Conservation (phyloP, 2,888 invertebrate genomes). For the Napeogenes inachia region DNA sequence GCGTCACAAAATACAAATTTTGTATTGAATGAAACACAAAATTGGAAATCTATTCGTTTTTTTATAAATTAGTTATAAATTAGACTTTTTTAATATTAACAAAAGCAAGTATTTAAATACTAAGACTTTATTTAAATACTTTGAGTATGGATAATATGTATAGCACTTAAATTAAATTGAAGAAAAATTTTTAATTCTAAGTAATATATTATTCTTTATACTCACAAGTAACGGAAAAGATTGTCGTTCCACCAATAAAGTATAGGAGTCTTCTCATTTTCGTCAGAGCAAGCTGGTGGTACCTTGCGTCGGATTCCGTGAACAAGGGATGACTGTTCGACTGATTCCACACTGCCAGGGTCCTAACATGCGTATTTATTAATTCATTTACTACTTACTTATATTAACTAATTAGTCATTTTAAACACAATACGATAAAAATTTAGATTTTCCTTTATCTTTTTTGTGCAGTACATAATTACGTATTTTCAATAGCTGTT, state of each 20-base stretch:
- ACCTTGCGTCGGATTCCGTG: slow-evolving; percentile 87
- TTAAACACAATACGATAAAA: too few relatives aligned
- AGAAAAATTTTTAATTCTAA: not conserved
- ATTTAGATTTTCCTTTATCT: too few relatives aligned
- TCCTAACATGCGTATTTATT: slow-evolving; percentile 58
- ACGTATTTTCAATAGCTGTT: too few relatives aligned
- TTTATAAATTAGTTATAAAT: too few relatives aligned
- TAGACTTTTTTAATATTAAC: too few relatives aligned
- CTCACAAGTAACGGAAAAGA: slow-evolving; percentile 79
- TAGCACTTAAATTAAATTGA: not conserved
- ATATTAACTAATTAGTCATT: too few relatives aligned
- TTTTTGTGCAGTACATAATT: too few relatives aligned
- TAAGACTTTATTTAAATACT: not conserved
- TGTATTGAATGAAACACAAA: slow-evolving; percentile 1
- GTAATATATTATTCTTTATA: slow-evolving; percentile 22
- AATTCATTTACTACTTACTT: too few relatives aligned
- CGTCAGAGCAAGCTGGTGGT: slow-evolving; percentile 83
- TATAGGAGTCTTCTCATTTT: slow-evolving; percentile 86
- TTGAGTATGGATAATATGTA: too few relatives aligned
- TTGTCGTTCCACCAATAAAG: slow-evolving; percentile 79
- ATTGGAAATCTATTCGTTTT: not conserved
- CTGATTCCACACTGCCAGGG: slow-evolving; percentile 89
- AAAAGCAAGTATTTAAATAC: too few relatives aligned
- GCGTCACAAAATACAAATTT: not conserved
- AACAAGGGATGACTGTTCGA: slow-evolving; percentile 90